A percentile compares a stretch with the other conserved stretches of the same genome.
phyloP scores from a whole-genome alignment of 2,888 invertebrate genomes.

The Pollenia amentaria region DNA sequence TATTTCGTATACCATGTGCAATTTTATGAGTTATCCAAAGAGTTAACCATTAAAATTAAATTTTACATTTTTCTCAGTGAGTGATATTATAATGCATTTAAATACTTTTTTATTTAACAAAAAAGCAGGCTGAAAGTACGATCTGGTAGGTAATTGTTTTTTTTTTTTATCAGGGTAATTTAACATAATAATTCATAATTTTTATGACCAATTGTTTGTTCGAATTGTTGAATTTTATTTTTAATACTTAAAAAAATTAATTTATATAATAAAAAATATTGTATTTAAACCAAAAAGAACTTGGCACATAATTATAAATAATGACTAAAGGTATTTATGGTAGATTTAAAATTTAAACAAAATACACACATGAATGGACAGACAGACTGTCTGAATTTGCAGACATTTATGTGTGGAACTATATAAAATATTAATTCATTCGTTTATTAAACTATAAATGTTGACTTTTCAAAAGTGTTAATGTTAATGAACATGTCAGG shows the following conservation, averaged over 20 bases:
- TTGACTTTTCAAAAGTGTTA: conserved; percentile 60
- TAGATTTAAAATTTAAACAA: conserved; percentile 44
- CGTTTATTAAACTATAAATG: conserved; percentile 54
- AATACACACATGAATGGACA: not conserved
- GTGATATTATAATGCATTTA: conserved; percentile 33
- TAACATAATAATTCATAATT: conserved; percentile 62
- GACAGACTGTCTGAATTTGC: conserved; percentile 1
- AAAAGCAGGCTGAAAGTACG: too few species aligned
- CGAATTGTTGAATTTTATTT: conserved; percentile 15
- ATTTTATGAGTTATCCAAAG: conserved; percentile 44
- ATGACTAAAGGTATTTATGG: conserved; percentile 51
- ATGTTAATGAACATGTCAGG: conserved; percentile 68
- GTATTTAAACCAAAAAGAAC: conserved; percentile 1
- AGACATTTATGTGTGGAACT: not conserved
- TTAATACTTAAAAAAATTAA: not conserved
- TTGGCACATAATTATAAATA: conserved; percentile 47
- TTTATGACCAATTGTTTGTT: conserved; percentile 67
- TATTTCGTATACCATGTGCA: conserved; percentile 21
- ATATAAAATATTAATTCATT: conserved; percentile 27
- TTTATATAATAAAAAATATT: conserved; percentile 2
- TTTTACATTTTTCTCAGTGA: conserved; percentile 28
- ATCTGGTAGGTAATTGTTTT: not conserved
- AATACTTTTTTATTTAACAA: conserved; percentile 17
- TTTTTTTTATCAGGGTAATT: conserved; percentile 33
- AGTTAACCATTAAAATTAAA: conserved; percentile 12